Evolutionary conservation across 2,888 invertebrate genomes (phyloP).

Genomic region (Steromphala cineraria): DNA sequence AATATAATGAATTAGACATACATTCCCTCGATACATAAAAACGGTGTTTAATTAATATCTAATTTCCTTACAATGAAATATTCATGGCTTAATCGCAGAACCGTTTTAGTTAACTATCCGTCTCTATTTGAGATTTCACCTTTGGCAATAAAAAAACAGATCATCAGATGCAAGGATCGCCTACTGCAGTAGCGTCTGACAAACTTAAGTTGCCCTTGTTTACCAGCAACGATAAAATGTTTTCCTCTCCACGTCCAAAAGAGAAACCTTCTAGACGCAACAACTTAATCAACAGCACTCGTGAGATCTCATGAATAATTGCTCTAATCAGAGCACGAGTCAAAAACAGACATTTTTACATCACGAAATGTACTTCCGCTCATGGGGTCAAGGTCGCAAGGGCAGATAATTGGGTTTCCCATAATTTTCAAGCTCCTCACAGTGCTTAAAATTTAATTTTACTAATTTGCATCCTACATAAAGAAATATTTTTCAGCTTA

Average conservation of each 20-base stretch:
- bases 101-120: no score
- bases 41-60: no score
- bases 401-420: not conserved
- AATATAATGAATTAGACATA: no score
- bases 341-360: not conserved
- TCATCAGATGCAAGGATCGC: not conserved
- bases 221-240: conserved; percentile 1
- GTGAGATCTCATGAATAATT: not conserved
- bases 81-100: no score
- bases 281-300: not conserved
- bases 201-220: not conserved
- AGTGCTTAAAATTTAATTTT: no score
- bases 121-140: no score
- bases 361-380: not conserved
- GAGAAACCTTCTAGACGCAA: not conserved
- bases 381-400: not conserved
- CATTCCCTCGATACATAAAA: no score
- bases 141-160: no score
- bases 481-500: no score
- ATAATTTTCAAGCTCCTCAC: not conserved
- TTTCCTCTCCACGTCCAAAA: not conserved
- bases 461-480: no score
- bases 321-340: not conserved
- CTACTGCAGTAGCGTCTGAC: not conserved
- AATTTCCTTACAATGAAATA: no score